phyloP scores from a whole-genome alignment of 2,113 vertebrate species.

The Forbesichthys papilliferus region DNA sequence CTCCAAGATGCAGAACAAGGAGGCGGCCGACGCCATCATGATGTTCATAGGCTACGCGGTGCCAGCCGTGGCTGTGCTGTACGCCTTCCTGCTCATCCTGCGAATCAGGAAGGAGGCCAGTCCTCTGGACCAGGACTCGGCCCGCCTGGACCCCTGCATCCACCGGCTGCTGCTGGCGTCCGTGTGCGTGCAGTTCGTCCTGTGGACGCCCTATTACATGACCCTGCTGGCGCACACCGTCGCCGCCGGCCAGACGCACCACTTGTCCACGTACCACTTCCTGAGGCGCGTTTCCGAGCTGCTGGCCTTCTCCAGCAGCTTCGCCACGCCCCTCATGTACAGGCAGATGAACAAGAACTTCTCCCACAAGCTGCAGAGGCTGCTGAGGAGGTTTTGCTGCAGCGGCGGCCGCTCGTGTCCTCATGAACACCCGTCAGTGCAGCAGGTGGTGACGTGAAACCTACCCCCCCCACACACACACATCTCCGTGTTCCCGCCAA shows the following conservation, averaged over 20 bases:
- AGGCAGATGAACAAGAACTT: slow-evolving; percentile 91
- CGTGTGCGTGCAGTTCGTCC: slow-evolving; percentile 87
- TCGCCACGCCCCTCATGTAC: slow-evolving; percentile 90
- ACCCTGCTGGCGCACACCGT: slow-evolving; percentile 85
- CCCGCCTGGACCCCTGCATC: slow-evolving; percentile 86
- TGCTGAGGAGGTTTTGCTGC: slow-evolving; percentile 86
- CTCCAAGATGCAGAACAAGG: slow-evolving; percentile 93
- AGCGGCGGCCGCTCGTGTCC: slow-evolving; percentile 79
- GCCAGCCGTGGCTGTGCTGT: slow-evolving; percentile 85
- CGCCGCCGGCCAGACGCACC: slow-evolving; percentile 67
- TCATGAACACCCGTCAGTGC: slow-evolving; percentile 80
- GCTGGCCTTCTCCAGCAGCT: slow-evolving; percentile 91
- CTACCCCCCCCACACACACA: not conserved
- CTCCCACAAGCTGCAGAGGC: slow-evolving; percentile 82
- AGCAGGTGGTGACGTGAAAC: slow-evolving; percentile 85
- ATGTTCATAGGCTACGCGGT: slow-evolving; percentile 93
- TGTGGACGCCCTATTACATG: slow-evolving; percentile 94
- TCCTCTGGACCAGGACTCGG: slow-evolving; percentile 87
- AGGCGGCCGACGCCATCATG: slow-evolving; percentile 91
- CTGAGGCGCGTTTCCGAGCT: slow-evolving; percentile 82
- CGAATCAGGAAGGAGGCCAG: slow-evolving; percentile 89
- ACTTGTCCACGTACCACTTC: slow-evolving; percentile 78
- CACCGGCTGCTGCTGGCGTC: slow-evolving; percentile 90
- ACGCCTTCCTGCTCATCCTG: slow-evolving; percentile 85
- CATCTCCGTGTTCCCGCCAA: slow-evolving; percentile 8